Evolutionary conservation across 2,797 vertebrate species (phyloP).

Genomic region (Centropyge bicolor): DNA sequence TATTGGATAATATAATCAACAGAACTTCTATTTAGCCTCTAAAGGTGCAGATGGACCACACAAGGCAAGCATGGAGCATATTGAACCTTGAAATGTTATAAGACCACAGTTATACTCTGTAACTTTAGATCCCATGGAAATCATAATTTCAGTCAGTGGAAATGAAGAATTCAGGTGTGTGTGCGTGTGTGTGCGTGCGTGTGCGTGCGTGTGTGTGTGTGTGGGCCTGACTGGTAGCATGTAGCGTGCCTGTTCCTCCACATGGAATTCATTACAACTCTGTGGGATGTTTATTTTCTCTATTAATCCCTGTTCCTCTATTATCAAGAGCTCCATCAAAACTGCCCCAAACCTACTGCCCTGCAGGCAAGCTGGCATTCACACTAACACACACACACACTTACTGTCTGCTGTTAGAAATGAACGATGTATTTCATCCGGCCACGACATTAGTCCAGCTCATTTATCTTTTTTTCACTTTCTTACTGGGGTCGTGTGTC

Average conservation of each 20-base stretch:
- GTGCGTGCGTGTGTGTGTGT: constrained; percentile 35
- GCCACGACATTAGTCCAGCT: background rate
- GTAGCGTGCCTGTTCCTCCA: constrained; percentile 71
- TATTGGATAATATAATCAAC: background rate
- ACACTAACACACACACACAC: constrained; percentile 35
- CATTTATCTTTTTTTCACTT: constrained; percentile 18
- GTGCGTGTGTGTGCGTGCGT: constrained; percentile 33
- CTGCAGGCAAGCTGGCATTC: constrained; percentile 55
- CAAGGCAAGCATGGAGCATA: background rate
- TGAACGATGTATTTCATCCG: constrained; percentile 31
- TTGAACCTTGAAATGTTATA: background rate
- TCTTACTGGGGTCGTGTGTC: background rate
- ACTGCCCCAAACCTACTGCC: constrained; percentile 74
- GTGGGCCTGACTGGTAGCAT: constrained; percentile 34
- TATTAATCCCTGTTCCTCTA: constrained; percentile 81
- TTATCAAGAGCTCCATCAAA: constrained; percentile 81
- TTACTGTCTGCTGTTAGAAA: constrained; percentile 10
- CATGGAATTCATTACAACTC: constrained; percentile 83
- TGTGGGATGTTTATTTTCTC: constrained; percentile 84
- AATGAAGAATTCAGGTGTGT: constrained; percentile 44
- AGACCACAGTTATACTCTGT: constrained; percentile 5
- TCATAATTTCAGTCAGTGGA: constrained; percentile 27
- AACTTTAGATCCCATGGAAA: constrained; percentile 12
- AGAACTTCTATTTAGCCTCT: background rate
- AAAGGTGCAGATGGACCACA: constrained; percentile 7